Evolutionary conservation across 1,140 invertebrate genomes (phyloP), one percentile per base, ranked within the genome.

Genomic region (Anoplophora glabripennis): DNA sequence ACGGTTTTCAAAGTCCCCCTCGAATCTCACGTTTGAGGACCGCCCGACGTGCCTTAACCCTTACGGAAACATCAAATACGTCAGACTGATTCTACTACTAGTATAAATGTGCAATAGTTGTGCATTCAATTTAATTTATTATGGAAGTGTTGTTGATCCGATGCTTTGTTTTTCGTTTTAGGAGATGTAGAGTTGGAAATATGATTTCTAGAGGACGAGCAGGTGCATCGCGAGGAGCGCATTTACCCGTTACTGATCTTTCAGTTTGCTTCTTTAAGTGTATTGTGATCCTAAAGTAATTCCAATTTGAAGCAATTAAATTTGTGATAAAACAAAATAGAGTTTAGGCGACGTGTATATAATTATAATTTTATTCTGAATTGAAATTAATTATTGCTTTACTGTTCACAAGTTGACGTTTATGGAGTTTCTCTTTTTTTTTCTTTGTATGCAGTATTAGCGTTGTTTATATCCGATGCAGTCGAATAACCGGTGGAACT

Each of bases 1-100:
- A 77, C 78, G 57, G 76, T 80, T n/a, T 82, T 80, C 54, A 82
- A 81, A 68, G 76, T 82, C 65, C 81, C 81, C 33, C 72, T 83
- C 10, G 81, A 83, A 70, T 83, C 81, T 73, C 81, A 83, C 64
- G 80, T 83, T 12, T 83, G 73, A 77, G 9, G 28, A 44, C 7
- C 12, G 18, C 21, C 14, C 10, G 48, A 35, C 47, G 65, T 64
- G 63, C 63, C 62, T 63, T 64, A 21, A 47, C 12, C 42, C 14
- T 56, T n/a, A 54, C 37, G 38, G 18, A 55, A 57, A 60, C 52
- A 65, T 57, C 57, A 57, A 61, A 18, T 60, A 34, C 9, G 21
- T 48, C 40, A 64, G 62, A 60, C 62, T 64, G 62, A 64, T 64
- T 49, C 17, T 49, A 57, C 36, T 51, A n/a, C n/a, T n/a, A n/a